phyloP scores from a whole-genome alignment of 2,113 vertebrate species.

The Chunga burmeisteri region DNA sequence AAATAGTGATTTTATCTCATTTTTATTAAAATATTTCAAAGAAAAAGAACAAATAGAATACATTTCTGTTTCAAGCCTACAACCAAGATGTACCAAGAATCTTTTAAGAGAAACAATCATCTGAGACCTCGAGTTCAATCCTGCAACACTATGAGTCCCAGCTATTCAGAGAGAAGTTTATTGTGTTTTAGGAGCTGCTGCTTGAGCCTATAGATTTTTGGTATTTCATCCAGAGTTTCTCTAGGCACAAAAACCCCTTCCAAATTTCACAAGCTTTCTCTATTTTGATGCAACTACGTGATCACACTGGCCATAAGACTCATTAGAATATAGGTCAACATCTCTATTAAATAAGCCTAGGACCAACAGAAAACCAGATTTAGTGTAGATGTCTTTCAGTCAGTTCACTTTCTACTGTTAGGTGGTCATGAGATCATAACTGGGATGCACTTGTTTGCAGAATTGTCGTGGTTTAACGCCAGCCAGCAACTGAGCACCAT shows the following conservation, averaged over 20 bases:
- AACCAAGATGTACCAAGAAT: background rate
- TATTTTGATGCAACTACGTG: background rate
- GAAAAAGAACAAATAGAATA: background rate
- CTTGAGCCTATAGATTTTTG: background rate
- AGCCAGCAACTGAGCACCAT: no score
- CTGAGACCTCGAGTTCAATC: background rate
- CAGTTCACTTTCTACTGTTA: background rate
- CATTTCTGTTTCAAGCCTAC: background rate
- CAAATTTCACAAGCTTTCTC: background rate
- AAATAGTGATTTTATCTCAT: background rate
- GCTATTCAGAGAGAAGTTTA: background rate
- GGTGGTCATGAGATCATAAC: background rate
- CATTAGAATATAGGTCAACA: background rate
- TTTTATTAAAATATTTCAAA: background rate
- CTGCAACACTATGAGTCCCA: background rate
- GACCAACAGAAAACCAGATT: background rate
- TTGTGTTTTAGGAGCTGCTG: background rate
- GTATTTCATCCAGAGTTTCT: background rate
- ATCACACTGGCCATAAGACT: background rate
- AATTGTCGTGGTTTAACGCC: no score
- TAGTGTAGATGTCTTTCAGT: background rate
- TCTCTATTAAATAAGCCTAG: background rate
- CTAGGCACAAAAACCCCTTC: background rate
- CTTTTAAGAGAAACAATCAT: background rate
- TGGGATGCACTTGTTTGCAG: background rate